Conservation (phyloP, 2,888 invertebrate species). For the Trichogramma dendrolimi region DNA sequence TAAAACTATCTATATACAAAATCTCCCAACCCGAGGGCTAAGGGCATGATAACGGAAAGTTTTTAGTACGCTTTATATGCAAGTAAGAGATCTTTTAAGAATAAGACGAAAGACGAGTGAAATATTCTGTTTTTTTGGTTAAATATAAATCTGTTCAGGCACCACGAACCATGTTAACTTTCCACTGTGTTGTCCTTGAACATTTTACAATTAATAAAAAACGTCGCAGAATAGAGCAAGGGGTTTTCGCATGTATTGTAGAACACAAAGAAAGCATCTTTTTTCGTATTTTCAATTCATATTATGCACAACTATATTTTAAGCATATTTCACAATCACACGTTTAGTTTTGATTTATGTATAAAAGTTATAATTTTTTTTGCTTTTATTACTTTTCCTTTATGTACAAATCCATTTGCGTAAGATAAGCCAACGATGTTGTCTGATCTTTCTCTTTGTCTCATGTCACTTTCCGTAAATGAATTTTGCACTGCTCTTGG, state of each 20-base stretch:
- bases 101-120: not conserved
- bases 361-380: constrained; percentile 9
- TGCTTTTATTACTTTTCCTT: constrained; percentile 14
- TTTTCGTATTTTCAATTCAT: not conserved
- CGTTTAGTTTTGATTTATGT: constrained; percentile 4
- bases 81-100: not conserved
- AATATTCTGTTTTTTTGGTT: not conserved
- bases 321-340: constrained; percentile 15
- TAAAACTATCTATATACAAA: constrained; percentile 50
- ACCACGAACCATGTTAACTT: too few species aligned
- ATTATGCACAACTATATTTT: not conserved
- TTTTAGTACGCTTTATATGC: not conserved
- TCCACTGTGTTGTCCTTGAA: too few species aligned
- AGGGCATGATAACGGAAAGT: constrained; percentile 27
- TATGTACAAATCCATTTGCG: constrained; percentile 20
- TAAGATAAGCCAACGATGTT: constrained; percentile 9
- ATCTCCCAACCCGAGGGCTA: constrained; percentile 33
- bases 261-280: constrained; percentile 1
- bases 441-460: constrained; percentile 13
- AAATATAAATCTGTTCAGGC: too few species aligned
- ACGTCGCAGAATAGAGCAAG: too few species aligned
- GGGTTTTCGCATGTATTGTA: not conserved
- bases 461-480: constrained; percentile 1
- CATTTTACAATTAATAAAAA: too few species aligned
- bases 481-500: not conserved